Base-by-base conservation (phyloP, 2,113 vertebrate species). In the Dicrurus megarhynchus region DNA sequence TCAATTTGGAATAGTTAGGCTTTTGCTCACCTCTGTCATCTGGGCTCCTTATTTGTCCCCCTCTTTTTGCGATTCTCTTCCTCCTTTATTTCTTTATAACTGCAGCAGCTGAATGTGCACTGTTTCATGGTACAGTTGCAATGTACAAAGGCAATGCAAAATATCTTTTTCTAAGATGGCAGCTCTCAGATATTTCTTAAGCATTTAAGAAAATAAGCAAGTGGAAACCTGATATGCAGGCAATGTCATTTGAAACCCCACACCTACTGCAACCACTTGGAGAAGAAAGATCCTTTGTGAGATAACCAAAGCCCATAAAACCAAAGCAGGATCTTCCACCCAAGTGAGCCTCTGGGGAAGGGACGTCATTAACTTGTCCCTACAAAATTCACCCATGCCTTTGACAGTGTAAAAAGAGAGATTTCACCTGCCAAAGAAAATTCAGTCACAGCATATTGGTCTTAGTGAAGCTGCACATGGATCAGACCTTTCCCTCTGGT, bases 391-490 rank as follows among this genome's bases (percentile, higher is more conserved):
- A 65, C 27, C 42, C 32, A 7, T 42, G 37, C 9, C 50, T 80
- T 83, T 82, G 57, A 68, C 32, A 26, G 13, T 13, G 28, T 46
- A 53, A 53, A 73, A 75, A 55, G 52, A 80, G 35, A 60, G 50
- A 65, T 75, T 91, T 96, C 78, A 76, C 78, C 57, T 91, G 93
- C 56, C 82, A 18, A 68, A 87, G 67, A 73, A 89, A 81, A 89
- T 75, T 44, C 23, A 47, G 16, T 52, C 5, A 2, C 56, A 71
- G 39, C 18, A 52, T 5, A 76, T 61, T 67, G 76, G 39, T 90
- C 33, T 46, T 56, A 6, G 13, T 15, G 53, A 81, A 65, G 28
- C 33, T 75, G 12, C 47, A 2, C 11, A 24, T 13, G 42, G 56
- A 63, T 35, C 65, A 91, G 92, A 63, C 24, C 60, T 93, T 89